A percentile compares a stretch with the other conserved stretches of the same genome.
Conservation (phyloP, 2,888 invertebrate genomes). For the Tromatobia lineatoria region DNA sequence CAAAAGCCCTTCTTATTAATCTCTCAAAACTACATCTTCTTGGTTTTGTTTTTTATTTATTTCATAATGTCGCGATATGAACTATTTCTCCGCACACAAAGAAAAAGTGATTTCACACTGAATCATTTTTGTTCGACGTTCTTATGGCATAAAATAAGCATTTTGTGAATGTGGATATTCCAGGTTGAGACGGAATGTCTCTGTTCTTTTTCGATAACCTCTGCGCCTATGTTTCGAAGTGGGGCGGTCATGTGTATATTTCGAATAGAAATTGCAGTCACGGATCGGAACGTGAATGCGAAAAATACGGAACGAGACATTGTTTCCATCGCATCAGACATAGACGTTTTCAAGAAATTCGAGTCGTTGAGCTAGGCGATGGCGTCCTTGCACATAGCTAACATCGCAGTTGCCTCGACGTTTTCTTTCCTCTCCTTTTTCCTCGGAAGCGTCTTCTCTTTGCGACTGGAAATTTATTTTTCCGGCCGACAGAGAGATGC, state of each 20-base stretch:
- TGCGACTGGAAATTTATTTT: constrained; percentile 56
- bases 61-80: no score
- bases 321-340: constrained; percentile 41
- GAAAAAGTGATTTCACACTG: no score
- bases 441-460: constrained; percentile 14
- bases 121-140: no score
- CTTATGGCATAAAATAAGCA: neutral
- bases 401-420: neutral
- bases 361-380: constrained; percentile 1
- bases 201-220: neutral
- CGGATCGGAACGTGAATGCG: constrained; percentile 28
- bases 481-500: constrained; percentile 5
- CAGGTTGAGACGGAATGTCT: neutral
- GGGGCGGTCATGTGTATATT: neutral
- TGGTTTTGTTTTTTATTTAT: no score
- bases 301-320: constrained; percentile 32
- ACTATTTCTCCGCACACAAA: no score
- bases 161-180: neutral
- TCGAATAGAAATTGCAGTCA: constrained; percentile 21
- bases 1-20: no score
- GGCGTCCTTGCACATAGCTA: neutral
- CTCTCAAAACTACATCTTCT: no score
- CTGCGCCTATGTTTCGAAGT: neutral
- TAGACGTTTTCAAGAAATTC: constrained; percentile 30
- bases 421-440: constrained; percentile 32